Evolutionary conservation across 1,140 invertebrate species (phyloP).

Genomic region (Cydia pomonella): DNA sequence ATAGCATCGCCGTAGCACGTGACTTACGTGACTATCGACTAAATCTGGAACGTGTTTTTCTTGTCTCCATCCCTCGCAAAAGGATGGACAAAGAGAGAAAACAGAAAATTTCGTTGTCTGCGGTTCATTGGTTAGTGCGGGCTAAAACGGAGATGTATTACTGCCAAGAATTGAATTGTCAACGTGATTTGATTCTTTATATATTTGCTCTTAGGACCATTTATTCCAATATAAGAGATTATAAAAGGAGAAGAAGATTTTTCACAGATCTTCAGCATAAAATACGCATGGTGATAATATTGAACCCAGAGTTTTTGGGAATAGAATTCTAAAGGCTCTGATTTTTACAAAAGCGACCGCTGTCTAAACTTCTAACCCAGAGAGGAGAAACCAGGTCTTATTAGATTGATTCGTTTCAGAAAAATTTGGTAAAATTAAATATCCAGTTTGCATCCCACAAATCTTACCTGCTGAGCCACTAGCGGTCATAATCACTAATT

Average conservation of each 20-base stretch:
- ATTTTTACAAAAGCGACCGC: no score
- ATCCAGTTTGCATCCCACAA: no score
- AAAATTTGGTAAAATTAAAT: no score
- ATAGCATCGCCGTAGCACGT: neutral
- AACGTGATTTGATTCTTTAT: neutral
- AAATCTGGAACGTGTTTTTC: neutral
- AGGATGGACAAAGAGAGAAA: neutral
- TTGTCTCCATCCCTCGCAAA: neutral
- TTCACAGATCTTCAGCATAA: neutral
- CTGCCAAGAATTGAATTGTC: neutral
- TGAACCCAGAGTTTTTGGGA: no score
- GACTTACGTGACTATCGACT: conserved; percentile 5
- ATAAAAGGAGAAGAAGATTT: neutral
- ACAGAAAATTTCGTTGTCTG: neutral
- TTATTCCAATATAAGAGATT: neutral
- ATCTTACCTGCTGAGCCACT: no score
- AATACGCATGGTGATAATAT: no score
- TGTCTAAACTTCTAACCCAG: no score
- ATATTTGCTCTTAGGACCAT: neutral
- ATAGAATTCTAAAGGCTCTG: no score
- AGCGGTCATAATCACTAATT: no score
- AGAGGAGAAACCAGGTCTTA: no score
- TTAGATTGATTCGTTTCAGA: no score
- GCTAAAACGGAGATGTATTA: neutral
- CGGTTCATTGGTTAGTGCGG: neutral